Conservation (phyloP, 2,888 invertebrate species). For the Aleiodes leptofemur region DNA sequence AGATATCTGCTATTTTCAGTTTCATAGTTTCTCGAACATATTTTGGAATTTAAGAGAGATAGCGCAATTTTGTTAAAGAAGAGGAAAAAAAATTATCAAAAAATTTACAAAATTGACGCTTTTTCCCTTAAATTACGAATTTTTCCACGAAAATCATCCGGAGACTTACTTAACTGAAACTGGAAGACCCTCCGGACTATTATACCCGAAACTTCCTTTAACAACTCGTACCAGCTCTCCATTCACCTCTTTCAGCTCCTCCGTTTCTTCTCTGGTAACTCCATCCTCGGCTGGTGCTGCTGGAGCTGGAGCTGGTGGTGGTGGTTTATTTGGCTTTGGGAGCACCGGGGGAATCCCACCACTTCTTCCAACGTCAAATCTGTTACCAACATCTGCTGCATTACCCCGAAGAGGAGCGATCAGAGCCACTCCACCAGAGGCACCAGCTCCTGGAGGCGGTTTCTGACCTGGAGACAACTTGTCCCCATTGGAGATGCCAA, state of each 20-base stretch:
- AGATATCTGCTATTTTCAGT: too few species aligned
- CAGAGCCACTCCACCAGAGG: conserved; percentile 67
- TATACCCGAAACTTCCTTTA: conserved; percentile 67
- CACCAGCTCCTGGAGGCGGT: conserved; percentile 68
- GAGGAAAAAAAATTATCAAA: too few species aligned
- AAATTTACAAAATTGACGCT: too few species aligned
- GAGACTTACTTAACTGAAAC: conserved; percentile 68
- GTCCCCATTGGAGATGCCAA: conserved; percentile 55
- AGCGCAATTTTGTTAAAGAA: too few species aligned
- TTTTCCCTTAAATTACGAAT: too few species aligned
- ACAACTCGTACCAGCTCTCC: conserved; percentile 67
- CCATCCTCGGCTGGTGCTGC: conserved; percentile 55
- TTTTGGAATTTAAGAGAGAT: too few species aligned
- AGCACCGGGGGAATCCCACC: conserved; percentile 43
- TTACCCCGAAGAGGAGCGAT: conserved; percentile 60
- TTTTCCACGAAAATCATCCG: neutral
- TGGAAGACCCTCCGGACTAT: conserved; percentile 72
- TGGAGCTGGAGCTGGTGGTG: conserved; percentile 33
- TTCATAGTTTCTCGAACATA: too few species aligned
- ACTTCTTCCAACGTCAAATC: conserved; percentile 44
- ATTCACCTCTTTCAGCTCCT: conserved; percentile 66
- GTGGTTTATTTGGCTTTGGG: conserved; percentile 18
- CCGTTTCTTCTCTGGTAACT: conserved; percentile 65
- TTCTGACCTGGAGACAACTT: conserved; percentile 67
- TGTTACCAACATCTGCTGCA: conserved; percentile 55